Base-by-base conservation (phyloP, 2,888 invertebrate genomes). In the Pinctada fucata region DNA sequence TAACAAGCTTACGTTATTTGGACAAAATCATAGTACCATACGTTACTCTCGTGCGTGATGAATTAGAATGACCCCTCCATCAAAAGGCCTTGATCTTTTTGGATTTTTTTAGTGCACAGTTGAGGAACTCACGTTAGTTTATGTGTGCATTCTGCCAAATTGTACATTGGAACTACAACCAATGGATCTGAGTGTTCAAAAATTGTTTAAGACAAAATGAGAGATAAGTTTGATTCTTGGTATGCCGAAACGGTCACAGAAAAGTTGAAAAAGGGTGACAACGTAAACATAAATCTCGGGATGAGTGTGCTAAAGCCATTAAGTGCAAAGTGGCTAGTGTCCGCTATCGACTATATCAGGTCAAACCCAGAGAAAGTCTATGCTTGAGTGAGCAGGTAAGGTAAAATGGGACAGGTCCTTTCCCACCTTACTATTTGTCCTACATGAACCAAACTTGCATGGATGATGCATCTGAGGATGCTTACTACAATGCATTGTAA, bases 151-250 rank as follows among this genome's bases (percentile, higher is more conserved):
- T 8, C 71, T 51, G 10, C 49, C 76, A 1, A 63, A 63, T 48
- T 76, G 76, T 65, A 76, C 66, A 10, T 71, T 71, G 45, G 63
- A 76, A 51, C 52, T 76, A 5, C 71, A 76, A 65, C 71, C 76
- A 58, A 76, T 71, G 71, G 76, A 76, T 51, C 45, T 76, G 4
- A 71, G 76, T 51, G 76, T 76, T 5, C 65, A 71, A 13, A 76
- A n/a, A 70, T 52, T 48, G 64, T 71, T 2, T 71, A 71, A 51
- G 76, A 76, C 50, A 52, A 68, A 2, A 69, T 76, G 69, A n/a
- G 64, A 3, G 70, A 76, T 3, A 47, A 68, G 2, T 76, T 76
- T 49, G 64, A 76, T 31, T 47, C 68, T 3, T 68, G 48, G 48
- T 70, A 70, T 45, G 76, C 76, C 5, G 64, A 76, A 10, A 76